Evolutionary conservation across 2,797 vertebrate genomes (phyloP).

Genomic region (Lepidocolaptes lacrymiger): DNA sequence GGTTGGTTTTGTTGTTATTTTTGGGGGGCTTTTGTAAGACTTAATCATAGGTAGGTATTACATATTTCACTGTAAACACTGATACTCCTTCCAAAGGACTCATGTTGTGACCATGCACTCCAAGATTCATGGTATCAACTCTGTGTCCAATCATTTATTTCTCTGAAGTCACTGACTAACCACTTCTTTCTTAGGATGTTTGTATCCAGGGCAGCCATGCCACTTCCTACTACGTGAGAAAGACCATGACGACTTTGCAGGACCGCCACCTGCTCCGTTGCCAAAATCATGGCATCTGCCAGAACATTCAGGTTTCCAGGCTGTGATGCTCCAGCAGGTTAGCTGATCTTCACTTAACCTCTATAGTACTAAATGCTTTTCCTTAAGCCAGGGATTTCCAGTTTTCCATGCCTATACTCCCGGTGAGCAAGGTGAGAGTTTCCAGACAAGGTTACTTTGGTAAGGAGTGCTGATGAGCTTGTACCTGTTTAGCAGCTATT

Average conservation of each 20-base stretch:
- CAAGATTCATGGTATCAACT: background rate
- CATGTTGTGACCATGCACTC: background rate
- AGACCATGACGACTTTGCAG: background rate
- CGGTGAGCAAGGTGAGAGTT: background rate
- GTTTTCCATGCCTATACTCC: background rate
- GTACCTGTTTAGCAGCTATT: background rate
- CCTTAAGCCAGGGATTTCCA: background rate
- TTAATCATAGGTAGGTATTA: background rate
- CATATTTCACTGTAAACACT: background rate
- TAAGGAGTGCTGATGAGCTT: background rate
- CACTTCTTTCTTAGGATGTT: slow-evolving; percentile 35
- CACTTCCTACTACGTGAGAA: slow-evolving; percentile 44
- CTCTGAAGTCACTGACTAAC: background rate
- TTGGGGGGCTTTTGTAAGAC: background rate
- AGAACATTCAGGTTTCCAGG: slow-evolving; percentile 7
- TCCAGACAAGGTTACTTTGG: background rate
- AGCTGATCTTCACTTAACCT: slow-evolving; percentile 5
- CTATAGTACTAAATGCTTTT: background rate
- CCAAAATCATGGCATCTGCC: slow-evolving; percentile 5
- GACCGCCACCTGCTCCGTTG: background rate
- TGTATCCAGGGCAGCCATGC: slow-evolving; percentile 21
- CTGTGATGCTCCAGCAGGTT: slow-evolving; percentile 46
- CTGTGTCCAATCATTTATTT: background rate
- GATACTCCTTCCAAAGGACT: background rate
- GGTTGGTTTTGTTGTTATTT: too few relatives aligned